phyloP scores from a whole-genome alignment of 2,888 invertebrate genomes.

The Acholoe squamosa region DNA sequence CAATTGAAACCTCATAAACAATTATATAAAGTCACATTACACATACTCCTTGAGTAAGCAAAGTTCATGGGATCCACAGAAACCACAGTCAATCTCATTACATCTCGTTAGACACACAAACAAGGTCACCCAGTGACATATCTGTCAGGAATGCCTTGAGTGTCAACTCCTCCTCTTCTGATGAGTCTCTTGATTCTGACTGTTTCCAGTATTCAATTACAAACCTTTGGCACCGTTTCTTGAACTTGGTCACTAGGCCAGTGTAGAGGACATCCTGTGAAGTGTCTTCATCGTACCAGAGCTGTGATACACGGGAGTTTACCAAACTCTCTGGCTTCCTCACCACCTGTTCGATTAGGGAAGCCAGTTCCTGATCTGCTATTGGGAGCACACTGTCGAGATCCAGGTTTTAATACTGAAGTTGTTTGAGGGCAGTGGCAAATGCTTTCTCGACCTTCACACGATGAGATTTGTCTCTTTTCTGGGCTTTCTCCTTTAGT shows the following conservation, averaged over 20 bases:
- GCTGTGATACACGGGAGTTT: not conserved
- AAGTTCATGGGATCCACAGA: not conserved
- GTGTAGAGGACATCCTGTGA: not conserved
- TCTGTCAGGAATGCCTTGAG: not conserved
- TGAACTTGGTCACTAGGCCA: not conserved
- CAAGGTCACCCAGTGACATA: not conserved
- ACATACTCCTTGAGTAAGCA: not conserved
- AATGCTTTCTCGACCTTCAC: not conserved
- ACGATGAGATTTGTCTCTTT: too few relatives aligned
- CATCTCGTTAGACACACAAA: not conserved
- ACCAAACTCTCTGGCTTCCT: not conserved
- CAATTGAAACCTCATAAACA: not conserved
- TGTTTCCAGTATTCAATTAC: constrained; percentile 14
- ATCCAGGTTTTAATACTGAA: not conserved
- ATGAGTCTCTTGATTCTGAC: too few relatives aligned
- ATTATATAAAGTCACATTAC: not conserved
- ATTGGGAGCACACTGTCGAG: not conserved
- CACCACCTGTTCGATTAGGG: not conserved
- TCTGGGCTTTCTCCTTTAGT: too few relatives aligned
- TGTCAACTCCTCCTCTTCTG: not conserved
- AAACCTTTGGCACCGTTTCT: not conserved
- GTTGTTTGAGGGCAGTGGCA: too few relatives aligned
- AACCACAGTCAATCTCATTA: not conserved
- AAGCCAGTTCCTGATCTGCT: not conserved
- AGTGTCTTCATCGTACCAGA: not conserved